These are phyloP conservation scores for Temnothorax curvispinosus DNA, from an alignment of 1,140 invertebrate genomes.

Conservation along the genomic window DNA sequence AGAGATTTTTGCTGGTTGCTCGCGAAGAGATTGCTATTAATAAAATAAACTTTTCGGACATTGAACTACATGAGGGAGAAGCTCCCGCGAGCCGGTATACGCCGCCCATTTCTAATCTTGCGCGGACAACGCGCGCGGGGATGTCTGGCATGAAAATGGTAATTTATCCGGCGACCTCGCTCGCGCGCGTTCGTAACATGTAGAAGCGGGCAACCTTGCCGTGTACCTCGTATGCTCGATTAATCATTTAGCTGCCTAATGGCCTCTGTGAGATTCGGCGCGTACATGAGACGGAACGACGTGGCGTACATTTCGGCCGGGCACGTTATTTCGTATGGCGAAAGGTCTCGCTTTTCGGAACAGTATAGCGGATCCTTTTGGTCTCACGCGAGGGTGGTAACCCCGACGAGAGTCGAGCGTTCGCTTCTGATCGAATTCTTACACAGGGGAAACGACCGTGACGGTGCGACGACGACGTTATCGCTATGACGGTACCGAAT, in stretches of 20 bases:
- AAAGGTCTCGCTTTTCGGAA: conserved; percentile 29
- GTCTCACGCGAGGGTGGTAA: conserved; percentile 20
- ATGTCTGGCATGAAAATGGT: conserved; percentile 49
- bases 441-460: conserved; percentile 23
- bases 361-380: conserved; percentile 13
- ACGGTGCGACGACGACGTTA: conserved; percentile 48
- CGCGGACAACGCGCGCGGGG: conserved; percentile 42
- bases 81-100: not conserved
- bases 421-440: conserved; percentile 66
- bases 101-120: conserved; percentile 53
- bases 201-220: conserved; percentile 54
- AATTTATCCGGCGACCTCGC: conserved; percentile 50
- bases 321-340: conserved; percentile 28
- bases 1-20: not conserved
- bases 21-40: conserved; percentile 40
- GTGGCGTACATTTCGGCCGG: conserved; percentile 35
- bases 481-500: conserved; percentile 47
- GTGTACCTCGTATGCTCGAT: conserved; percentile 57
- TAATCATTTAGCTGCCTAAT: conserved; percentile 71
- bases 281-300: not conserved
- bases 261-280: conserved; percentile 60
- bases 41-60: conserved; percentile 45
- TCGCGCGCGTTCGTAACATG: conserved; percentile 46
- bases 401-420: not conserved
- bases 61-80: not conserved